Conservation (phyloP, 30 jellyfish, hydroid and myxozoan genomes). For the Catostylus mosaicus region DNA sequence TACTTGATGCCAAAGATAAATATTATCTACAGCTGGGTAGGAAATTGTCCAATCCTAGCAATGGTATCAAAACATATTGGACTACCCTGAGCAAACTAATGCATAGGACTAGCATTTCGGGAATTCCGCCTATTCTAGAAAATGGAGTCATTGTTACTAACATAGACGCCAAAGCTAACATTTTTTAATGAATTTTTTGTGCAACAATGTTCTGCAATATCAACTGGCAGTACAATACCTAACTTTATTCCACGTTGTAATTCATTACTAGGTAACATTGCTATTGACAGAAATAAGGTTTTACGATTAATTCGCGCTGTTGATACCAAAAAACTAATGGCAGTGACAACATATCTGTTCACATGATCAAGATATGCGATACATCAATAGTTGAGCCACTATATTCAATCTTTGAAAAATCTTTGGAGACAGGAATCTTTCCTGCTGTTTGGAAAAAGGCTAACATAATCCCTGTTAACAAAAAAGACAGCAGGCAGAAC, state of each 20-base stretch:
- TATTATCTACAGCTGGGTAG: constrained; percentile 51
- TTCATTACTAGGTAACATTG: background rate
- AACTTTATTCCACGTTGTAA: background rate
- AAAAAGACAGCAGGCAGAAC: constrained; percentile 42
- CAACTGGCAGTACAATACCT: constrained; percentile 12
- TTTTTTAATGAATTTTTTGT: constrained; percentile 32
- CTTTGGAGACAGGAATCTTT: constrained; percentile 16
- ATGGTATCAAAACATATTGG: no score
- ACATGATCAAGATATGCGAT: constrained; percentile 50
- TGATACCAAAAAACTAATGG: constrained; percentile 48
- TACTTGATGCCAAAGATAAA: constrained; percentile 30
- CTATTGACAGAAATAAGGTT: constrained; percentile 4
- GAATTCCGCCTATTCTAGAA: constrained; percentile 45
- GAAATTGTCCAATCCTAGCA: constrained; percentile 44
- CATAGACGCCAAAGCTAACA: constrained; percentile 24
- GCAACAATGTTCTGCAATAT: constrained; percentile 18
- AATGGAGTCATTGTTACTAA: constrained; percentile 51
- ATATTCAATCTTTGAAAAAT: background rate
- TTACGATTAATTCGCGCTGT: no score
- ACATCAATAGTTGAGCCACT: constrained; percentile 36
- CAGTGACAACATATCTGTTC: constrained; percentile 41
- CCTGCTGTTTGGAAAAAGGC: constrained; percentile 56
- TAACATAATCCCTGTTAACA: no score
- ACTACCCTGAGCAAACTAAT: constrained; percentile 25
- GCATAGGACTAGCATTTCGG: constrained; percentile 31